Conservation (phyloP, 2,113 vertebrate species). For the Oenanthe melanoleuca region DNA sequence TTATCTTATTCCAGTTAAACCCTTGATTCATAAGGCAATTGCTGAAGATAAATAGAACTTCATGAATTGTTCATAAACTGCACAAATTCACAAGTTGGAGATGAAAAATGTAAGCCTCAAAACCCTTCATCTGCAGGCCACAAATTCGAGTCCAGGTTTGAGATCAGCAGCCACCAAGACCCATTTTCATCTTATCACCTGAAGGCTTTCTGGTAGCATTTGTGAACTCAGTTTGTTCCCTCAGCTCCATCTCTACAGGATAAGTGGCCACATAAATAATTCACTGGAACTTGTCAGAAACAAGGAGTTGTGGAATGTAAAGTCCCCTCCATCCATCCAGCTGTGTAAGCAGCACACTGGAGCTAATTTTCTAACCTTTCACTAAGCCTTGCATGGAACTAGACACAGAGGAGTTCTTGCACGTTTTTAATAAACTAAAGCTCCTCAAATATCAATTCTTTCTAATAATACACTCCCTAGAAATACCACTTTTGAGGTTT, state of each 20-base stretch:
- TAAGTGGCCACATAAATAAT: conserved; percentile 36
- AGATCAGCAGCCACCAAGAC: not conserved
- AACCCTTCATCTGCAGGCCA: not conserved
- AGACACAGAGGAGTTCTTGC: not conserved
- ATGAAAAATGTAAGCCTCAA: conserved; percentile 13
- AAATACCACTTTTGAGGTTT: not conserved
- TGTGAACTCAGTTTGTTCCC: not conserved
- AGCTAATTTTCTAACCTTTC: conserved; percentile 46
- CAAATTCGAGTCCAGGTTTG: not conserved
- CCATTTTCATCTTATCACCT: conserved; percentile 43
- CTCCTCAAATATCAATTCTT: conserved; percentile 36
- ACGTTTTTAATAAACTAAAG: conserved; percentile 38
- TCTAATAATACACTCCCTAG: not conserved
- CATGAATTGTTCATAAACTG: conserved; percentile 59
- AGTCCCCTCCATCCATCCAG: conserved; percentile 9
- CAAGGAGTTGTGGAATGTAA: conserved; percentile 29
- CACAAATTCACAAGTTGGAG: conserved; percentile 17
- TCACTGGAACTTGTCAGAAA: conserved; percentile 28
- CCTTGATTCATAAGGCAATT: conserved; percentile 54
- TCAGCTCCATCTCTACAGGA: not conserved
- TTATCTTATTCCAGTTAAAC: conserved; percentile 61
- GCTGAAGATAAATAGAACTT: conserved; percentile 56
- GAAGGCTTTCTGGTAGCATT: not conserved
- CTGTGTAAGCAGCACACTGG: not conserved
- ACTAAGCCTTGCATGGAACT: not conserved